phyloP scores from a whole-genome alignment of 1,140 invertebrate genomes.

The Pogonus chalceus region DNA sequence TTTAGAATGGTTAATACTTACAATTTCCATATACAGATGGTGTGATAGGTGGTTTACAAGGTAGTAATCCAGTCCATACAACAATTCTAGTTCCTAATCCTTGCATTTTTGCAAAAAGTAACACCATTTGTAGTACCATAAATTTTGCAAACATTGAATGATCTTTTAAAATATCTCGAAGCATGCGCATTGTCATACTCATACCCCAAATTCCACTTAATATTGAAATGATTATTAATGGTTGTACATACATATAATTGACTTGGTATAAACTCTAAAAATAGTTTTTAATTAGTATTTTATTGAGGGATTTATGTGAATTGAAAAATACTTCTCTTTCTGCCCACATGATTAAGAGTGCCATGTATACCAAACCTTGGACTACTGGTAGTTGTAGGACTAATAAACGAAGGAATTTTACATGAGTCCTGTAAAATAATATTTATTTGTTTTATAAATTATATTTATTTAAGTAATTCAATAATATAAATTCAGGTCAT shows the following conservation, averaged over 20 bases:
- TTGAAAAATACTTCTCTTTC: constrained; percentile 45
- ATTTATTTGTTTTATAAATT: no score
- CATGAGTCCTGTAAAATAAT: constrained; percentile 39
- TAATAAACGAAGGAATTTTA: constrained; percentile 40
- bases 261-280: constrained; percentile 47
- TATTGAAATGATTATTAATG: constrained; percentile 46
- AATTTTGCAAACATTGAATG: constrained; percentile 36
- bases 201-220: constrained; percentile 52
- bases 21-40: constrained; percentile 38
- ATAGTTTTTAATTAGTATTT: neutral
- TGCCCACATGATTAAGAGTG: constrained; percentile 46
- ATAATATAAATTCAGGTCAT: constrained; percentile 5
- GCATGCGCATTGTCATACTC: constrained; percentile 43
- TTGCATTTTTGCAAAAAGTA: constrained; percentile 46
- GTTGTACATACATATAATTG: constrained; percentile 48
- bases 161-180: constrained; percentile 35
- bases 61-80: constrained; percentile 35
- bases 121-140: constrained; percentile 40
- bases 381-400: constrained; percentile 49
- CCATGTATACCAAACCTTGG: constrained; percentile 44
- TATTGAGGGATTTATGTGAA: neutral
- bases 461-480: constrained; percentile 11
- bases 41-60: constrained; percentile 39
- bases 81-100: constrained; percentile 37
- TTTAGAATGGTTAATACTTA: constrained; percentile 25